These are phyloP conservation scores for Archips crataeganus DNA, from an alignment of 2,888 invertebrate species.

Conservation along the genomic window DNA sequence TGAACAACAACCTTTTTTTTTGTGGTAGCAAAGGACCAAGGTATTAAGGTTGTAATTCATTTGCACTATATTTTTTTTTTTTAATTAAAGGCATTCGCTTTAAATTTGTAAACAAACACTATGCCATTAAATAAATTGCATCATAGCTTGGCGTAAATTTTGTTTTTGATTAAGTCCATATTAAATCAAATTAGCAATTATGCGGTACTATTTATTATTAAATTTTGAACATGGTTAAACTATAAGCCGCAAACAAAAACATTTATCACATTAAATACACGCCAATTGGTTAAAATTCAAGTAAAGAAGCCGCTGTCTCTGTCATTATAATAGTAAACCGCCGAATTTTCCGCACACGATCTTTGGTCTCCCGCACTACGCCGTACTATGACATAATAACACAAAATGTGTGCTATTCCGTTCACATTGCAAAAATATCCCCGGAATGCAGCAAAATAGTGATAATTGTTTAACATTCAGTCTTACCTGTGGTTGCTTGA, in stretches of 20 bases:
- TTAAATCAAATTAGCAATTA: not conserved
- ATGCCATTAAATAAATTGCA: too few species aligned
- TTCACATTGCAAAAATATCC: constrained; percentile 11
- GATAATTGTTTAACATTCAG: not conserved
- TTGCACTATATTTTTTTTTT: not conserved
- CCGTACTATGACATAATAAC: constrained; percentile 40
- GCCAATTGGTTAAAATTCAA: not conserved
- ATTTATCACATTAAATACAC: not conserved
- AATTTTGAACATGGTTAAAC: not conserved
- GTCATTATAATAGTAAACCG: constrained; percentile 11
- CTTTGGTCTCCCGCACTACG: constrained; percentile 34
- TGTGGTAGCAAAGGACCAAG: too few species aligned
- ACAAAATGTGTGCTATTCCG: constrained; percentile 24
- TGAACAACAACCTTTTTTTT: too few species aligned
- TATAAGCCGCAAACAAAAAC: not conserved
- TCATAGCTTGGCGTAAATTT: not conserved
- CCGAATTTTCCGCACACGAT: constrained; percentile 13
- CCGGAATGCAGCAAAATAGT: constrained; percentile 19
- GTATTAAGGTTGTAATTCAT: too few species aligned
- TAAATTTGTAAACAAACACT: not conserved
- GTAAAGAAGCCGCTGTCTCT: not conserved
- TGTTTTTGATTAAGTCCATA: not conserved
- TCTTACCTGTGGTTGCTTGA: constrained; percentile 26
- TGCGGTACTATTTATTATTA: not conserved
- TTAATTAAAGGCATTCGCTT: not conserved